A percentile compares a stretch with the other conserved stretches of the same genome.
phyloP scores from a whole-genome alignment of 2,888 invertebrate genomes.

The Mimas tiliae region DNA sequence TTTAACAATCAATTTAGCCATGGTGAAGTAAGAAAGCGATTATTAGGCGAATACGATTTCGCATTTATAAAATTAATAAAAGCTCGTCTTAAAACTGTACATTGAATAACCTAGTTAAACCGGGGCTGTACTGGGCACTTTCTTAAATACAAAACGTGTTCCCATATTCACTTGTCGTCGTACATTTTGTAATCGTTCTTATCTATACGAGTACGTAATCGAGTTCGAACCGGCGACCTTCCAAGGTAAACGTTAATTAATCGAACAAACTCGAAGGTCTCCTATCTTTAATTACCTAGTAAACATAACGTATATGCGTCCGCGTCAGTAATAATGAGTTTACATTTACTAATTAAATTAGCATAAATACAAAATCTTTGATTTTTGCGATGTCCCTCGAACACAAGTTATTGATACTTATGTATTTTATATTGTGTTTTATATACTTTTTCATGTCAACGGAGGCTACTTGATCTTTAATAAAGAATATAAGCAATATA shows the following conservation, averaged over 20 bases:
- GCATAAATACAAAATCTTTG: too few relatives aligned
- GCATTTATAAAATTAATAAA: too few relatives aligned
- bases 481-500: too few relatives aligned
- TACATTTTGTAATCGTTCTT: constrained; percentile 13
- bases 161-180: not conserved
- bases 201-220: not conserved
- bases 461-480: too few relatives aligned
- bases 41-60: too few relatives aligned
- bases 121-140: not conserved
- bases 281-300: constrained; percentile 8
- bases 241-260: constrained; percentile 23
- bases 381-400: not conserved
- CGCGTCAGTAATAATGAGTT: not conserved
- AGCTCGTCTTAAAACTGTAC: not conserved
- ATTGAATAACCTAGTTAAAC: not conserved
- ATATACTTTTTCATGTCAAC: too few relatives aligned
- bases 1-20: too few relatives aligned
- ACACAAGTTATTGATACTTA: not conserved
- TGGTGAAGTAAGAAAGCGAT: too few relatives aligned
- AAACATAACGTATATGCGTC: constrained; percentile 6
- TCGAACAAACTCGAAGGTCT: not conserved
- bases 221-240: constrained; percentile 24
- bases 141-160: not conserved
- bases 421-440: too few relatives aligned
- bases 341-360: constrained; percentile 4